Conservation (phyloP, 2,888 invertebrate species). For the Pedicia rivosa region DNA sequence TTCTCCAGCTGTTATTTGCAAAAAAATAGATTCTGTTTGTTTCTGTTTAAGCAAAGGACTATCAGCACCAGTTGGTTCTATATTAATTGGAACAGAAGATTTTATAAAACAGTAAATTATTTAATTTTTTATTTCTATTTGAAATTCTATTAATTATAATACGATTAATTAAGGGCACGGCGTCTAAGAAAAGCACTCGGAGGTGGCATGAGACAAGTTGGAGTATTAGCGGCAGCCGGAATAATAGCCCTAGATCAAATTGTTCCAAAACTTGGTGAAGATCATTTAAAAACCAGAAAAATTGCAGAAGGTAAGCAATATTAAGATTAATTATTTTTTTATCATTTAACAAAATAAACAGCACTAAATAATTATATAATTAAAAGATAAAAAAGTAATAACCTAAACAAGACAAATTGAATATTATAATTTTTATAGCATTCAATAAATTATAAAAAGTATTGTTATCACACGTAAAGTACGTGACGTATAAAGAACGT, state of each 20-base stretch:
- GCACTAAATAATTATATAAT: no score
- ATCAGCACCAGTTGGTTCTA: constrained; percentile 77
- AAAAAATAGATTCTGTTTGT: constrained; percentile 63
- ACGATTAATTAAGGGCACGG: constrained; percentile 41
- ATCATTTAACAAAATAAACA: no score
- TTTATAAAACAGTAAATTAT: constrained; percentile 51
- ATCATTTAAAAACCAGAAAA: constrained; percentile 52
- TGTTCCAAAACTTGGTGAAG: constrained; percentile 49
- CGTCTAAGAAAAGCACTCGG: constrained; percentile 76
- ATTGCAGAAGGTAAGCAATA: constrained; percentile 46
- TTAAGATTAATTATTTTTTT: no score
- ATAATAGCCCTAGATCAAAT: constrained; percentile 68
- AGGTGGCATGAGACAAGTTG: constrained; percentile 87
- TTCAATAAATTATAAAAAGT: no score
- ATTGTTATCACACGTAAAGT: no score
- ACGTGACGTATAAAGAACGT: no score
- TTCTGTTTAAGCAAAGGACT: constrained; percentile 87
- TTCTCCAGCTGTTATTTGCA: constrained; percentile 44
- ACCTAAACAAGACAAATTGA: no score
- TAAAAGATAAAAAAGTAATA: no score
- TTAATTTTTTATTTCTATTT: no score
- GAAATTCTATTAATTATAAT: no score
- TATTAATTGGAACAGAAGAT: constrained; percentile 56
- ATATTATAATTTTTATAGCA: no score
- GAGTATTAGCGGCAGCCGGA: constrained; percentile 82